These are phyloP conservation scores for Furnarius figulus DNA, from an alignment of 2,113 vertebrate species.

Conservation along the genomic window DNA sequence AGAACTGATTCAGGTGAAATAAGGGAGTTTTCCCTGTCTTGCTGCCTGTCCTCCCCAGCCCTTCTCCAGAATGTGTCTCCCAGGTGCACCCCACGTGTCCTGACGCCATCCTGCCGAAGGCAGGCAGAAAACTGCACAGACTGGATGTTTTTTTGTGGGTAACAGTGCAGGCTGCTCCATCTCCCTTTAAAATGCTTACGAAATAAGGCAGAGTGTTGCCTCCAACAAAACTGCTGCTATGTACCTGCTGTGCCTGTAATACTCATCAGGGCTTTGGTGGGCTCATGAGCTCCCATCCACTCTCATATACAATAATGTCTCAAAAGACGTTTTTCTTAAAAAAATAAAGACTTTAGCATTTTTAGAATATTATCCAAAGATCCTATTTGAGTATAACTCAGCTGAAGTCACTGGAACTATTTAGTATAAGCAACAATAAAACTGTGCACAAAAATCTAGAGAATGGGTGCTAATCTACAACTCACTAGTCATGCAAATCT, in stretches of 20 bases:
- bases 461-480: neutral
- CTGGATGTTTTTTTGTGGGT: neutral
- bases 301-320: neutral
- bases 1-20: neutral
- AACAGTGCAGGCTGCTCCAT: neutral
- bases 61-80: accelerated
- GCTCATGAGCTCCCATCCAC: neutral
- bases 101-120: neutral
- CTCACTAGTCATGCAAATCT: neutral
- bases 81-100: neutral
- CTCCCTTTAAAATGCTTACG: neutral
- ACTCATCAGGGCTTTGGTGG: neutral
- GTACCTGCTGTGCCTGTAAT: neutral
- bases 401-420: neutral
- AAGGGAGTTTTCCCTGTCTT: neutral
- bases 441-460: neutral
- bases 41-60: neutral
- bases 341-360: neutral
- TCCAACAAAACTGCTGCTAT: neutral
- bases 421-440: neutral
- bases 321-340: neutral
- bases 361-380: neutral
- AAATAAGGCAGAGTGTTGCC: neutral
- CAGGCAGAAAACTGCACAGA: neutral
- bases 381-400: neutral